A percentile compares a stretch with the other conserved stretches of the same genome.
phyloP scores from a whole-genome alignment of 2,113 vertebrate genomes.

The Leucopsar rothschildi region DNA sequence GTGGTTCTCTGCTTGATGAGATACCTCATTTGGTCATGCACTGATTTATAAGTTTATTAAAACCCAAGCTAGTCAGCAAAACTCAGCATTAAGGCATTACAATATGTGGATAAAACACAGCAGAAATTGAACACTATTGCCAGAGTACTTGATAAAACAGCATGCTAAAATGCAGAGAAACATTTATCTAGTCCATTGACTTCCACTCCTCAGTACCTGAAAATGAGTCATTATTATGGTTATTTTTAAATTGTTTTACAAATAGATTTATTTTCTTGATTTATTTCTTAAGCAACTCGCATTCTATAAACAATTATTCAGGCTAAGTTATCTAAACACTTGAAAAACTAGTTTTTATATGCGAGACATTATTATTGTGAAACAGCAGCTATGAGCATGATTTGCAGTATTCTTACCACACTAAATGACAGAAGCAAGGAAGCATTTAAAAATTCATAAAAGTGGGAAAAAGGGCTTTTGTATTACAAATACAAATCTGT shows the following conservation, averaged over 20 bases:
- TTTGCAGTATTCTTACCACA: background rate
- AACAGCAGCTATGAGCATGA: background rate
- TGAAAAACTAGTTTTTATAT: background rate
- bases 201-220: background rate
- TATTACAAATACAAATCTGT: background rate
- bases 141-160: background rate
- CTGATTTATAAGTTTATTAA: background rate
- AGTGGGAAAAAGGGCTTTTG: background rate
- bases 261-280: background rate
- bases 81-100: fast-evolving
- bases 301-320: background rate
- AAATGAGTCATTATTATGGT: background rate
- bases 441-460: background rate
- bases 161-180: background rate
- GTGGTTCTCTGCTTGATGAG: background rate
- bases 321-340: background rate
- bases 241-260: background rate
- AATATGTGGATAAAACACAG: background rate
- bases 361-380: background rate
- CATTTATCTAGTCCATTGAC: background rate
- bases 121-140: background rate
- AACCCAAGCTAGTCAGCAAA: background rate
- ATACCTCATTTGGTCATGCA: background rate
- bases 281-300: background rate
- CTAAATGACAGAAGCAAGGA: background rate